Evolutionary conservation across 2,888 invertebrate genomes (phyloP).

Genomic region (Rotaria sp.): DNA sequence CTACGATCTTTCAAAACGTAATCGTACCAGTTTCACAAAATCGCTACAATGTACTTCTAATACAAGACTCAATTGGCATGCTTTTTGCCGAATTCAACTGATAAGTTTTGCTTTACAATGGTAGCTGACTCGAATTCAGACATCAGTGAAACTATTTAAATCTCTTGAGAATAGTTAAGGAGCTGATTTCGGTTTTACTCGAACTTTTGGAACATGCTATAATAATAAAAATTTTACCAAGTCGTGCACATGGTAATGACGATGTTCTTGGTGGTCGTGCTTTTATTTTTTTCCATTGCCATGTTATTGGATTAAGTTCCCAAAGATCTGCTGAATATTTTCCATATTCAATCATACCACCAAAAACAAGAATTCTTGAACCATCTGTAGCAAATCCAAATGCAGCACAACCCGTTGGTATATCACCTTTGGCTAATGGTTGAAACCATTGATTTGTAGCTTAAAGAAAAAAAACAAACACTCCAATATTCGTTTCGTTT

Average conservation of each 20-base stretch:
- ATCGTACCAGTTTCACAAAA: too few species aligned
- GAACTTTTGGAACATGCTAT: too few species aligned
- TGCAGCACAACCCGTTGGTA: constrained; percentile 95
- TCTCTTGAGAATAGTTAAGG: too few species aligned
- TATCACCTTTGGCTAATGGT: constrained; percentile 89
- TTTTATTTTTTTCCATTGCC: constrained; percentile 93
- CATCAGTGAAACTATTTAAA: too few species aligned
- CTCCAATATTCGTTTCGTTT: too few species aligned
- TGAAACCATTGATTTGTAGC: constrained; percentile 98
- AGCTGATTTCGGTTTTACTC: too few species aligned
- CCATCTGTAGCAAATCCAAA: constrained; percentile 97
- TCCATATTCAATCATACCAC: constrained; percentile 99
- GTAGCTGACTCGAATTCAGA: too few species aligned
- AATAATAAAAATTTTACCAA: constrained; percentile 53
- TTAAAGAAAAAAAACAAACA: constrained; percentile 55
- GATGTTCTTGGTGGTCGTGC: constrained; percentile 69
- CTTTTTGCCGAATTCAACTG: too few species aligned
- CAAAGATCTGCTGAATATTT: constrained; percentile 96
- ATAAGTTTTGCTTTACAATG: too few species aligned
- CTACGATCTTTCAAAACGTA: too few species aligned
- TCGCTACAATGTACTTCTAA: too few species aligned
- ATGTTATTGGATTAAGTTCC: constrained; percentile 74
- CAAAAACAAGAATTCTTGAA: constrained; percentile 87
- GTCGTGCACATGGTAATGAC: constrained; percentile 78
- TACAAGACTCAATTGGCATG: too few species aligned